Percentiles rank a stretch among this genome's conserved stretches.
Evolutionary conservation across 2,797 vertebrate species (phyloP).

Genomic region (Protosalanx chinensis): DNA sequence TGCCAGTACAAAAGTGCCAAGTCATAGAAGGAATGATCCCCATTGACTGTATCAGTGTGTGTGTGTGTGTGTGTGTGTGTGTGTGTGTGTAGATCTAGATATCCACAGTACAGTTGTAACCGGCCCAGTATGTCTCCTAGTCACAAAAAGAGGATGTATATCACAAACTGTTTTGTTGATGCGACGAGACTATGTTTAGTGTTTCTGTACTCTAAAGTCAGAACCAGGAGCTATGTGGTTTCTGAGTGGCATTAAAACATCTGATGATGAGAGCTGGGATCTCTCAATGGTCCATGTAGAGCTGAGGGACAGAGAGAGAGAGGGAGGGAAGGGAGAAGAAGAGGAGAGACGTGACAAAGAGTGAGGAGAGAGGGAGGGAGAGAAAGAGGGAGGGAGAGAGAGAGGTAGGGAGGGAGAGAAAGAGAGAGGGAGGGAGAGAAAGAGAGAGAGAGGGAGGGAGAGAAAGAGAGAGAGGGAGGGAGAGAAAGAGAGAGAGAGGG

Average conservation of each 20-base stretch:
- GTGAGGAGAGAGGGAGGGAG: neutral
- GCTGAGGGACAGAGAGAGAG: neutral
- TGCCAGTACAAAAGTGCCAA: conserved; percentile 27
- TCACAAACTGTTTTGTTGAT: conserved; percentile 12
- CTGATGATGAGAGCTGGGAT: neutral
- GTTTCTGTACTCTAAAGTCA: conserved; percentile 9
- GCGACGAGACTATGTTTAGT: conserved; percentile 15
- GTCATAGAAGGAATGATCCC: neutral
- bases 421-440: neutral
- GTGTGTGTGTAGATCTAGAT: neutral
- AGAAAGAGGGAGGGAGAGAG: neutral
- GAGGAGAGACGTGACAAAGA: neutral
- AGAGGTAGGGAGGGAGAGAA: neutral
- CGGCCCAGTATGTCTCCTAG: neutral
- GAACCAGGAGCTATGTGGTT: neutral
- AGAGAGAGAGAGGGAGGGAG: neutral
- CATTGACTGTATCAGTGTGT: conserved; percentile 8
- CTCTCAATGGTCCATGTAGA: conserved; percentile 11
- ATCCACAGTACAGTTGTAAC: neutral
- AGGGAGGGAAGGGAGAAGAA: too few relatives aligned
- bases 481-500: too few relatives aligned
- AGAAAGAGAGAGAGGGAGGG: neutral
- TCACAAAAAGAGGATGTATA: neutral
- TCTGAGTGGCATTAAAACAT: neutral
- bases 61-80: conserved; percentile 15